Percentiles rank a stretch among this genome's conserved stretches.
These are phyloP conservation scores for Saccostrea cuccullata DNA, from an alignment of 1,140 invertebrate species.

Conservation along the genomic window DNA sequence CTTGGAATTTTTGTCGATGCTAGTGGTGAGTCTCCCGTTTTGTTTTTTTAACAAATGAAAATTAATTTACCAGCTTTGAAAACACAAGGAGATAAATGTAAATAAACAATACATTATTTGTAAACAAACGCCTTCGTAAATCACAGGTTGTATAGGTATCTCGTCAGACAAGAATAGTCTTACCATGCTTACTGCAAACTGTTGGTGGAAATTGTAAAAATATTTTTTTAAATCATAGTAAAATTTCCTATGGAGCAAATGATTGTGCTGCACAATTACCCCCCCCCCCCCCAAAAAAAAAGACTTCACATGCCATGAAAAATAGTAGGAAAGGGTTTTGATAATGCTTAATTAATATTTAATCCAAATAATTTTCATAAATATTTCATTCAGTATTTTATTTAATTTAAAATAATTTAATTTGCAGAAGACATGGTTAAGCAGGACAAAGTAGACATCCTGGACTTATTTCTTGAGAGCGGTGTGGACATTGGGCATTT, in stretches of 20 bases:
- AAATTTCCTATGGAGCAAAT: neutral
- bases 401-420: neutral
- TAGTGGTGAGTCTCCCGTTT: neutral
- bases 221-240: too few relatives aligned
- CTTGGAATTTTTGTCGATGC: neutral
- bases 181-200: neutral
- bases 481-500: slow-evolving; percentile 40
- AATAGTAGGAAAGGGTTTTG: neutral
- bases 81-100: neutral
- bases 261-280: neutral
- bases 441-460: slow-evolving; percentile 52
- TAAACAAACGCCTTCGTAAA: neutral
- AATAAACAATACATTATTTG: slow-evolving; percentile 8
- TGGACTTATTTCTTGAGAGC: slow-evolving; percentile 50
- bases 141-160: neutral
- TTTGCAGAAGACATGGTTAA: slow-evolving; percentile 52
- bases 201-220: neutral
- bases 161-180: neutral
- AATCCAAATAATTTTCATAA: neutral
- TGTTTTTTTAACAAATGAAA: neutral
- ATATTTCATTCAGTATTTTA: neutral
- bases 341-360: neutral
- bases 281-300: neutral
- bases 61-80: neutral
- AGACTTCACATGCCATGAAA: neutral